Percentiles rank a stretch among this genome's conserved stretches.
Evolutionary conservation across 2,888 invertebrate genomes (phyloP).

Genomic region (Zeuzera pyrina): DNA sequence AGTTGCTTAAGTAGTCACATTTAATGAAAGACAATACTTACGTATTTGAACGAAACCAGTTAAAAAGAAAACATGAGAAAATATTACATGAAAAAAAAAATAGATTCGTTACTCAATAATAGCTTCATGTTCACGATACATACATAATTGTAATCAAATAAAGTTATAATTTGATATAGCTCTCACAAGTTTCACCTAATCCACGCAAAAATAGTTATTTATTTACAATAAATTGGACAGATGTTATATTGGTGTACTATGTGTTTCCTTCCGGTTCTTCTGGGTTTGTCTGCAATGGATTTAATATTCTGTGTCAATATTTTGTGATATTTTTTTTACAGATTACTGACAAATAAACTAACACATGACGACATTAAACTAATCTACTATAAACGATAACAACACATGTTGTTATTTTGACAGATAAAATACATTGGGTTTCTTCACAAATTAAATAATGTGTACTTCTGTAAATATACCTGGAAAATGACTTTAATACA

Average conservation of each 20-base stretch:
- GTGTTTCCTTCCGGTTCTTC: constrained; percentile 62
- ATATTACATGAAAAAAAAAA: too few relatives aligned
- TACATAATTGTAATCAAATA: too few relatives aligned
- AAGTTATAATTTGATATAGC: too few relatives aligned
- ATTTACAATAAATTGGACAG: constrained; percentile 41
- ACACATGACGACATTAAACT: constrained; percentile 59
- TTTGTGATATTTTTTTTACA: constrained; percentile 18
- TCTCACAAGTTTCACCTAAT: too few relatives aligned
- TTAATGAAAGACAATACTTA: too few relatives aligned
- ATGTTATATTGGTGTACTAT: constrained; percentile 48
- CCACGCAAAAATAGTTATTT: too few relatives aligned
- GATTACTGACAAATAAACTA: constrained; percentile 31
- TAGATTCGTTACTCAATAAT: too few relatives aligned
- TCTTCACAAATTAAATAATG: background rate
- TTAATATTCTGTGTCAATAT: constrained; percentile 1
- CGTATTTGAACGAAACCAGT: too few relatives aligned
- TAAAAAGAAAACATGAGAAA: too few relatives aligned
- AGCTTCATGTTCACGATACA: too few relatives aligned
- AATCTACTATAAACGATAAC: constrained; percentile 40
- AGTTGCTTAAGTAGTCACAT: too few relatives aligned
- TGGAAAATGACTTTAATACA: too few relatives aligned
- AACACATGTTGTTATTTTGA: background rate
- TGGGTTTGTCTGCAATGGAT: constrained; percentile 66
- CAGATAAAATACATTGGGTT: background rate
- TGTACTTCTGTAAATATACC: background rate